Evolutionary conservation across 2,113 vertebrate species (phyloP).

Genomic region (Bolborhynchus lineola): DNA sequence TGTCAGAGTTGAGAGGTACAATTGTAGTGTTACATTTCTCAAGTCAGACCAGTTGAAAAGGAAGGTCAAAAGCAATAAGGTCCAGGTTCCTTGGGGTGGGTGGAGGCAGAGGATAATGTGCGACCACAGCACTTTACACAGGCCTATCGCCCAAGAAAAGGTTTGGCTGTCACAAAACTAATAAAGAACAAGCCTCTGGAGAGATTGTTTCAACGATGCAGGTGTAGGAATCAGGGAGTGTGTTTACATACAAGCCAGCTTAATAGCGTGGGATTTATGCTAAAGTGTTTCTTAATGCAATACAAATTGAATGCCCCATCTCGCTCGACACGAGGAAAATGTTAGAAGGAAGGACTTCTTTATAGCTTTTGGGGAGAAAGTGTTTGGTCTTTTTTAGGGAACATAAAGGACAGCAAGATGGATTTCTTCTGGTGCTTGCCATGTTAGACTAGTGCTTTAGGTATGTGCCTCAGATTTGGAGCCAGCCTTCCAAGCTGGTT

Average conservation of each 20-base stretch:
- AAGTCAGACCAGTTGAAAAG: constrained; percentile 28
- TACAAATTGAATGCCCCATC: neutral
- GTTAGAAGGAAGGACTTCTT: neutral
- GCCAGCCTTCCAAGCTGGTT: neutral
- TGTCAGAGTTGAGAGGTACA: constrained; percentile 22
- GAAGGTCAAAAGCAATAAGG: constrained; percentile 63
- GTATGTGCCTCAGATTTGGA: neutral
- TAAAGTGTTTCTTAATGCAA: constrained; percentile 45
- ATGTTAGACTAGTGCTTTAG: neutral
- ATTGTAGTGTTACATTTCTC: neutral
- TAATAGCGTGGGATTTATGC: constrained; percentile 40
- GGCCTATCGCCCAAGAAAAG: neutral
- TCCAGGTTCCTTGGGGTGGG: neutral
- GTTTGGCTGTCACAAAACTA: constrained; percentile 62
- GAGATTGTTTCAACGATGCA: constrained; percentile 11
- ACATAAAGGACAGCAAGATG: neutral
- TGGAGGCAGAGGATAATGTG: neutral
- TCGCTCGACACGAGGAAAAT: neutral
- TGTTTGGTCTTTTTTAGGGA: neutral
- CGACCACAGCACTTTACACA: neutral
- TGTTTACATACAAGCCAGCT: neutral
- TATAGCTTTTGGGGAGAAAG: constrained; percentile 13
- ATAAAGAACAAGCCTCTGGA: constrained; percentile 35
- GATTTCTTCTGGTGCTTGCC: constrained; percentile 12
- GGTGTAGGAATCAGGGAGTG: neutral